Percentiles rank a stretch among this genome's conserved stretches.
These are phyloP conservation scores for Drosophila mulleri DNA, from an alignment of 2,888 invertebrate genomes.

Conservation along the genomic window DNA sequence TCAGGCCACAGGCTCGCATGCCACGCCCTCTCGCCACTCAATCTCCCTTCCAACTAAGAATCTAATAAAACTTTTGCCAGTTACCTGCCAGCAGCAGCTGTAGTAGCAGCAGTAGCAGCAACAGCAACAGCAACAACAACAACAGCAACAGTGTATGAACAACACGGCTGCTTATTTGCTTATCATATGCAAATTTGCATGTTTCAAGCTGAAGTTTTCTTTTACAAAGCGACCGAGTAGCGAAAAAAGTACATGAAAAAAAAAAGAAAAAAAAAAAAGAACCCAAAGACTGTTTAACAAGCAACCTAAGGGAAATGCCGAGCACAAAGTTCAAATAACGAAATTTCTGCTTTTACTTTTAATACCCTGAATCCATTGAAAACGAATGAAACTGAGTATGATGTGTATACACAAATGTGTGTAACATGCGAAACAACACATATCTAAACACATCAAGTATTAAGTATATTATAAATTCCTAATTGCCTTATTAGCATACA, in stretches of 20 bases:
- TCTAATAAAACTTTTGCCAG: constrained; percentile 79
- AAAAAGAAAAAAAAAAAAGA: constrained; percentile 31
- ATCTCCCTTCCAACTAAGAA: constrained; percentile 58
- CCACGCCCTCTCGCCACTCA: constrained; percentile 18
- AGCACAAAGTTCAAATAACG: constrained; percentile 76
- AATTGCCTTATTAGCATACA: not conserved
- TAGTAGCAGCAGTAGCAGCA: constrained; percentile 16
- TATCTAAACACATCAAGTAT: too few species aligned
- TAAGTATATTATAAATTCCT: not conserved
- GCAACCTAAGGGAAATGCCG: constrained; percentile 64
- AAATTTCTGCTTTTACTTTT: constrained; percentile 69
- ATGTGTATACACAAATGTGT: not conserved
- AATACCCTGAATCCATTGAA: constrained; percentile 3
- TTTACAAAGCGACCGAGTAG: constrained; percentile 20
- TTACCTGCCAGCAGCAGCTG: constrained; percentile 44
- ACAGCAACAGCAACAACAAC: constrained; percentile 14
- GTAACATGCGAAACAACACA: constrained; percentile 22
- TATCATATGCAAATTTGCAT: constrained; percentile 80
- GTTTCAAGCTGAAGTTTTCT: constrained; percentile 71
- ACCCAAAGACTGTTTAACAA: constrained; percentile 79
- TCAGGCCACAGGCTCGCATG: constrained; percentile 54
- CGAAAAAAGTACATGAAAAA: not conserved
- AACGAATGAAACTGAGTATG: not conserved
- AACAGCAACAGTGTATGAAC: constrained; percentile 23
- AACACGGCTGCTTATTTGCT: constrained; percentile 69